Evolutionary conservation across 2,113 vertebrate genomes (phyloP).

Genomic region (Brienomyrus brachyistius): DNA sequence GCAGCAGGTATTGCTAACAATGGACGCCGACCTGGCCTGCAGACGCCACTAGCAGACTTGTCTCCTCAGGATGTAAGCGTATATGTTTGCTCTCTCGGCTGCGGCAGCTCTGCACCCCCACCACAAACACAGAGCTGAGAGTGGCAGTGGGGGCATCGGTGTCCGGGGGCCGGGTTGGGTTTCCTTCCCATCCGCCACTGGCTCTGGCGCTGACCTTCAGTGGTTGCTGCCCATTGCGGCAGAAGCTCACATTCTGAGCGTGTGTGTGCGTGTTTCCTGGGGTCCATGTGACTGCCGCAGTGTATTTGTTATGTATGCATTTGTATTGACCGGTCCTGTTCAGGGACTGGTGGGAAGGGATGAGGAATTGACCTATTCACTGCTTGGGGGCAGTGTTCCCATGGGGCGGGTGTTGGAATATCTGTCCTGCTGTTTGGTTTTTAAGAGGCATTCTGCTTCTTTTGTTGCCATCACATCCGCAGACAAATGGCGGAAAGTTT

Average conservation of each 20-base stretch:
- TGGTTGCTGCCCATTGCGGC: slow-evolving; percentile 28
- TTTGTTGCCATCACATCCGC: background rate
- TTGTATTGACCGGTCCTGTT: background rate
- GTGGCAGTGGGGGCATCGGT: background rate
- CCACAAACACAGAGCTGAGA: background rate
- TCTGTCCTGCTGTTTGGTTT: slow-evolving; percentile 33
- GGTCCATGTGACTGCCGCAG: background rate
- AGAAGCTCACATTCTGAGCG: slow-evolving; percentile 29
- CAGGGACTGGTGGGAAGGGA: background rate
- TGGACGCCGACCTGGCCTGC: background rate
- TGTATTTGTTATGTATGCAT: background rate
- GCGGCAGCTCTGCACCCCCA: background rate
- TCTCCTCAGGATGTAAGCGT: background rate
- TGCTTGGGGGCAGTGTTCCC: background rate
- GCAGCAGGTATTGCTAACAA: slow-evolving; percentile 6
- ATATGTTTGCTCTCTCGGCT: background rate
- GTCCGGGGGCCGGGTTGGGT: slow-evolving; percentile 24
- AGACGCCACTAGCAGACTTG: background rate
- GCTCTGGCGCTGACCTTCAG: slow-evolving; percentile 41
- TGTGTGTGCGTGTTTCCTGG: slow-evolving; percentile 19
- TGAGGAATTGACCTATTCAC: background rate
- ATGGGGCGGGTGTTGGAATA: background rate
- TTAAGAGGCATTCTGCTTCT: background rate
- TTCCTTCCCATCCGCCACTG: slow-evolving; percentile 31
- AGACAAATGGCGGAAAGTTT: background rate